Percentiles rank a stretch among this genome's conserved stretches.
Evolutionary conservation across 2,797 vertebrate genomes (phyloP).

Genomic region (Acanthurus lineatus): DNA sequence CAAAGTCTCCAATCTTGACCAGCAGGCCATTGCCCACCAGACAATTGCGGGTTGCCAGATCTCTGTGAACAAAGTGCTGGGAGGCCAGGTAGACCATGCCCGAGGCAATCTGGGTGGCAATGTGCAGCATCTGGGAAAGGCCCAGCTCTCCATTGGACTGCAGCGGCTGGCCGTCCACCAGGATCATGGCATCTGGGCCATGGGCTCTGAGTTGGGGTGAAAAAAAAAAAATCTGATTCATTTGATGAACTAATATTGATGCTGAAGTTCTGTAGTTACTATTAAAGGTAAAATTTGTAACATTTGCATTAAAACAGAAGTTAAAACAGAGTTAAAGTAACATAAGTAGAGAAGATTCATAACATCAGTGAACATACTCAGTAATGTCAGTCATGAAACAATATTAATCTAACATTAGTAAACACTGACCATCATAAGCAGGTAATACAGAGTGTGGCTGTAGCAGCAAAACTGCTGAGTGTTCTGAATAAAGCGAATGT

Average conservation of each 20-base stretch:
- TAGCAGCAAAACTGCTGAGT: not conserved
- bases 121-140: conserved; percentile 98
- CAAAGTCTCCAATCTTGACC: conserved; percentile 99
- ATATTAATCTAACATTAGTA: not conserved
- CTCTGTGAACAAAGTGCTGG: conserved; percentile 98
- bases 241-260: not conserved
- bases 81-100: conserved; percentile 98
- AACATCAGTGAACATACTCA: not conserved
- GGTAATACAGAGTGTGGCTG: not conserved
- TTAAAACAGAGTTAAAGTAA: not conserved
- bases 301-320: not conserved
- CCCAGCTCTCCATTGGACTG: conserved; percentile 96
- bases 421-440: not conserved
- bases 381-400: not conserved
- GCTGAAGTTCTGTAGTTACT: not conserved
- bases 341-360: not conserved
- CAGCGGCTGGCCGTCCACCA: conserved; percentile 96
- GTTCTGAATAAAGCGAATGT: not conserved
- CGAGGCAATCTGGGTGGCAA: conserved; percentile 96
- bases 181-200: conserved; percentile 96
- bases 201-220: conserved; percentile 88
- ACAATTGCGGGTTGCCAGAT: conserved; percentile 98
- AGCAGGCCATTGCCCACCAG: conserved; percentile 96
- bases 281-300: not conserved
- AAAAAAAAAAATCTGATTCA: conserved; percentile 15